Conservation (phyloP, 2,888 invertebrate species). For the Pristionchus japonicus region DNA sequence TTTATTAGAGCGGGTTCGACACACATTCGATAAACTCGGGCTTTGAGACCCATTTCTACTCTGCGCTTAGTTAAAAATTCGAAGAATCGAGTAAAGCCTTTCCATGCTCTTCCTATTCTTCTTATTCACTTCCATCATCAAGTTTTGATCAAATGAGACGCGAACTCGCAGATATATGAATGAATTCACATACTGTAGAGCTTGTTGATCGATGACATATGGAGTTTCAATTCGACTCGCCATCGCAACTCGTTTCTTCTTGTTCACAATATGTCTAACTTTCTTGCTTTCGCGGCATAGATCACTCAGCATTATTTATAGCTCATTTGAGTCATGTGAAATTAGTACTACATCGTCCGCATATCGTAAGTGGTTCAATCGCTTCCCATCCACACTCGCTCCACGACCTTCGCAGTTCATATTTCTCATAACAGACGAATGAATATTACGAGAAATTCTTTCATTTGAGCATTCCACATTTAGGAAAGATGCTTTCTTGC, state of each 20-base stretch:
- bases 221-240: neutral
- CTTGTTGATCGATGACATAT: neutral
- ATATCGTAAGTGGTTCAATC: neutral
- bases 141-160: neutral
- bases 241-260: neutral
- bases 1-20: neutral
- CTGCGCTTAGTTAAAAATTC: neutral
- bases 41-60: neutral
- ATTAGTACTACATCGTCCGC: neutral
- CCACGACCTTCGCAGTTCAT: too few relatives aligned
- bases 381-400: neutral
- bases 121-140: neutral
- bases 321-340: neutral
- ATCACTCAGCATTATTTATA: neutral
- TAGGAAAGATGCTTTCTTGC: too few relatives aligned
- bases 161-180: neutral
- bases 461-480: too few relatives aligned
- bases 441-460: too few relatives aligned
- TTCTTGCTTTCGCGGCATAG: neutral
- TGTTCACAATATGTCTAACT: neutral
- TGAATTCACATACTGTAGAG: neutral
- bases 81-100: neutral
- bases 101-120: neutral
- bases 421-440: too few relatives aligned
- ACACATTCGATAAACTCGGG: neutral